phyloP scores from a whole-genome alignment of 2,888 invertebrate species.

The Atrina japonica region DNA sequence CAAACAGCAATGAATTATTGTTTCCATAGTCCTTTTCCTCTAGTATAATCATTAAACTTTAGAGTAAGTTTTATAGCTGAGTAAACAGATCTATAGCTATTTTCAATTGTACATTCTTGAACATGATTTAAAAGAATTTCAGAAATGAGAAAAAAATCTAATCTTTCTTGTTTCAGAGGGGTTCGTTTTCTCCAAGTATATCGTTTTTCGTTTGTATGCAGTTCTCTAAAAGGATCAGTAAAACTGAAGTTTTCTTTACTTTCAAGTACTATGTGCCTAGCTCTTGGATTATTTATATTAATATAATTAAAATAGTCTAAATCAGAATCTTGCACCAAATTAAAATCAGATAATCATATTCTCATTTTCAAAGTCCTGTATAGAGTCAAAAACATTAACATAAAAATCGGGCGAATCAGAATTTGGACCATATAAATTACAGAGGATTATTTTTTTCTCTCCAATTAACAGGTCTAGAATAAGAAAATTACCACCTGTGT shows the following conservation, averaged over 20 bases:
- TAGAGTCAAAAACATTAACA: not conserved
- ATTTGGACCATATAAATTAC: too few species aligned
- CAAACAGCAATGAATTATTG: slow-evolving; percentile 7
- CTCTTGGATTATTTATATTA: slow-evolving; percentile 11
- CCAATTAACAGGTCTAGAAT: too few species aligned
- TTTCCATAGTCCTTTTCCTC: slow-evolving; percentile 19
- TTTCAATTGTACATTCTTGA: not conserved
- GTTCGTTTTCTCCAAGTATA: not conserved
- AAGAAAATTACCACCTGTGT: too few species aligned
- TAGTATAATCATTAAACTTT: slow-evolving; percentile 4
- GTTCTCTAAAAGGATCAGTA: not conserved
- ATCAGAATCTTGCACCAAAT: slow-evolving; percentile 6
- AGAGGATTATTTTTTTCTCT: too few species aligned
- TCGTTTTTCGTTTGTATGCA: not conserved
- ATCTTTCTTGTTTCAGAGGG: not conserved
- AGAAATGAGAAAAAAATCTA: not conserved
- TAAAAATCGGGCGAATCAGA: too few species aligned
- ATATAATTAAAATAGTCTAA: slow-evolving; percentile 11
- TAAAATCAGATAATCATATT: slow-evolving; percentile 15
- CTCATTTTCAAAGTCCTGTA: not conserved
- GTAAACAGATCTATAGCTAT: slow-evolving; percentile 10
- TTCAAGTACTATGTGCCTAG: not conserved
- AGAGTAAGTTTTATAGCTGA: not conserved
- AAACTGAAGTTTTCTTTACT: not conserved
- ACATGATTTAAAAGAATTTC: not conserved